Evolutionary conservation across 2,888 invertebrate genomes (phyloP).

Genomic region (Synergus umbraculus): DNA sequence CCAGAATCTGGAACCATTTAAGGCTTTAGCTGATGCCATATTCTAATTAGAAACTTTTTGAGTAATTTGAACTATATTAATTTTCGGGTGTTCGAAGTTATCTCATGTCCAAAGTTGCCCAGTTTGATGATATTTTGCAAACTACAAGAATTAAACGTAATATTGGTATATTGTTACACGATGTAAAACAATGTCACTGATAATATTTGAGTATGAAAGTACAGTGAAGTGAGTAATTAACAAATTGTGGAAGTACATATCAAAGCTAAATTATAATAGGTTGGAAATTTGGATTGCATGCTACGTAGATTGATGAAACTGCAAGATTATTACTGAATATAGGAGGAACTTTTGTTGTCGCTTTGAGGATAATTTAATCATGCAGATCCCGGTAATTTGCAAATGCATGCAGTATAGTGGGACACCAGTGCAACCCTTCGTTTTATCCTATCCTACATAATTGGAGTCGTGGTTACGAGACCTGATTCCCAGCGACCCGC

Average conservation of each 20-base stretch:
- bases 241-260: conserved; percentile 5
- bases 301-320: background rate
- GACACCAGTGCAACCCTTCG: background rate
- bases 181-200: background rate
- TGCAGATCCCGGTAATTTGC: background rate
- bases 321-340: background rate
- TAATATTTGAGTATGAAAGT: conserved; percentile 17
- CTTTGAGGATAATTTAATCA: background rate
- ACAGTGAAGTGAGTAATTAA: conserved; percentile 24
- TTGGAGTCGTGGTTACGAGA: background rate
- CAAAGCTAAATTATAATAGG: conserved; percentile 6
- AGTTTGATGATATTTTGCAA: background rate
- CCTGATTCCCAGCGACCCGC: background rate
- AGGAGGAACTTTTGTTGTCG: background rate
- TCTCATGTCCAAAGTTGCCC: too few relatives aligned
- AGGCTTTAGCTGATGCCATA: too few relatives aligned
- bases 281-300: background rate
- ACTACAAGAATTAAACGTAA: background rate
- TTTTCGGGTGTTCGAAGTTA: too few relatives aligned
- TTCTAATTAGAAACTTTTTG: too few relatives aligned
- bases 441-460: background rate
- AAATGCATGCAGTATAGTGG: conserved; percentile 1
- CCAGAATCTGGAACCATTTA: too few relatives aligned
- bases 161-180: background rate
- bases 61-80: too few relatives aligned